phyloP scores from a whole-genome alignment of 2,113 vertebrate genomes.

The Halichoeres trimaculatus region DNA sequence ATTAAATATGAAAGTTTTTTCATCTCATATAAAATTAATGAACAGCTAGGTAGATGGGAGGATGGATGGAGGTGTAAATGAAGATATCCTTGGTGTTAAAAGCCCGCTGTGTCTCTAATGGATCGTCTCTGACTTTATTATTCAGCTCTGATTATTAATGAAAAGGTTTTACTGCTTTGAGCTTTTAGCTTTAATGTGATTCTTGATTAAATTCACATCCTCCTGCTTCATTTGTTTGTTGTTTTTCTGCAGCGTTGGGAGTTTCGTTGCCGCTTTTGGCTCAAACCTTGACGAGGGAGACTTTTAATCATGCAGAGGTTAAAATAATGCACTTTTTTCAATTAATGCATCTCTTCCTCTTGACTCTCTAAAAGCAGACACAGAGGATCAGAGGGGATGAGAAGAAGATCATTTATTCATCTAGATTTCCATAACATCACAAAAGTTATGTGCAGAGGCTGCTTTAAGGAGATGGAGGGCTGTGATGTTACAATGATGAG shows the following conservation, averaged over 20 bases:
- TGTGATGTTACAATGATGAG: too few relatives aligned
- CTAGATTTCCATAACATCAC: too few relatives aligned
- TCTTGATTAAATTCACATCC: slow-evolving; percentile 56
- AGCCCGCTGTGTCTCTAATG: slow-evolving; percentile 53
- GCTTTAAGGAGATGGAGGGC: too few relatives aligned
- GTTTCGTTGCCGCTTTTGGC: not conserved
- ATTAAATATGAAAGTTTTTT: slow-evolving; percentile 32
- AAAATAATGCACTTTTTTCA: not conserved
- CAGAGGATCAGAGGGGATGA: not conserved
- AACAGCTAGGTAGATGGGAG: not conserved
- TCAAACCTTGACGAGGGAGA: slow-evolving; percentile 13
- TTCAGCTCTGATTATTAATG: slow-evolving; percentile 52
- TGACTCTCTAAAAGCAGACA: not conserved
- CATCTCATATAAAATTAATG: slow-evolving; percentile 22
- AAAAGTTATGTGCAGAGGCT: not conserved
- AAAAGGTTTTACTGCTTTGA: slow-evolving; percentile 54
- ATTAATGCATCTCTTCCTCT: not conserved
- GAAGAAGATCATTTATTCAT: not conserved
- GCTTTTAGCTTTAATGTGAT: slow-evolving; percentile 58
- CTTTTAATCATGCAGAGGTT: slow-evolving; percentile 1
- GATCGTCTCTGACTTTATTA: slow-evolving; percentile 52
- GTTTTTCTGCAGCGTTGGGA: slow-evolving; percentile 22
- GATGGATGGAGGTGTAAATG: slow-evolving; percentile 25
- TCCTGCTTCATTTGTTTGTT: slow-evolving; percentile 23
- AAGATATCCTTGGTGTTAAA: slow-evolving; percentile 46